These are phyloP conservation scores for Planiliza haematocheilus DNA, from an alignment of 2,113 vertebrate species.

Conservation along the genomic window DNA sequence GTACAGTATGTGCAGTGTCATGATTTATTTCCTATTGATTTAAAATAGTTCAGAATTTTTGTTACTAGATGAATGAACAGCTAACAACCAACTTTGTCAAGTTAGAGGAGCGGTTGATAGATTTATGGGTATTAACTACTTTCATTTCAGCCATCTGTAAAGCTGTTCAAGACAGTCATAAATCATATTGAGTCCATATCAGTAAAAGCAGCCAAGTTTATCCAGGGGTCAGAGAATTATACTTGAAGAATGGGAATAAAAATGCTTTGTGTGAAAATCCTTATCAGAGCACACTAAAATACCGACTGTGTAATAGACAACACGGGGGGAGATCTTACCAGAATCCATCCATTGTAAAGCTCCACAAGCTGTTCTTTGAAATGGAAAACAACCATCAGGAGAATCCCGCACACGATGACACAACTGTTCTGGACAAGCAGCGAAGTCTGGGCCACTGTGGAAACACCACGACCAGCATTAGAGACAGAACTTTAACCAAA, in stretches of 20 bases:
- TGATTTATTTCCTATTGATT: too few species aligned
- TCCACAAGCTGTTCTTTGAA: conserved; percentile 89
- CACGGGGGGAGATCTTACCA: conserved; percentile 85
- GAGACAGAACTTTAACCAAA: conserved; percentile 36
- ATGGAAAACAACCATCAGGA: conserved; percentile 96
- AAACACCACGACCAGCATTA: conserved; percentile 36
- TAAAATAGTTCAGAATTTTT: too few species aligned
- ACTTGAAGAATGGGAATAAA: conserved; percentile 3
- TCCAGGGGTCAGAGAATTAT: conserved; percentile 16
- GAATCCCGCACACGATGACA: conserved; percentile 93
- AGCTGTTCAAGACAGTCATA: conserved; percentile 12
- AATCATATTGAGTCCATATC: conserved; percentile 29
- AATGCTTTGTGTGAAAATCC: conserved; percentile 15
- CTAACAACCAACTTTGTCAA: too few species aligned
- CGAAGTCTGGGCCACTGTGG: conserved; percentile 94
- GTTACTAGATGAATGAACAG: too few species aligned
- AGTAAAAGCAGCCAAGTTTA: conserved; percentile 14
- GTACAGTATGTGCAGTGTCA: too few species aligned
- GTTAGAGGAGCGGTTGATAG: too few species aligned
- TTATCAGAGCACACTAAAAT: conserved; percentile 4
- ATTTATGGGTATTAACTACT: too few species aligned
- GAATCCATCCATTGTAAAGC: conserved; percentile 95
- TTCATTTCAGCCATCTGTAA: neutral
- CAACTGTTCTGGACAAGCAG: conserved; percentile 95
- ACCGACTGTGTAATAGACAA: neutral